These are phyloP conservation scores for Sebastes hubbsi DNA, from an alignment of 2,797 vertebrate genomes.

Conservation along the genomic window DNA sequence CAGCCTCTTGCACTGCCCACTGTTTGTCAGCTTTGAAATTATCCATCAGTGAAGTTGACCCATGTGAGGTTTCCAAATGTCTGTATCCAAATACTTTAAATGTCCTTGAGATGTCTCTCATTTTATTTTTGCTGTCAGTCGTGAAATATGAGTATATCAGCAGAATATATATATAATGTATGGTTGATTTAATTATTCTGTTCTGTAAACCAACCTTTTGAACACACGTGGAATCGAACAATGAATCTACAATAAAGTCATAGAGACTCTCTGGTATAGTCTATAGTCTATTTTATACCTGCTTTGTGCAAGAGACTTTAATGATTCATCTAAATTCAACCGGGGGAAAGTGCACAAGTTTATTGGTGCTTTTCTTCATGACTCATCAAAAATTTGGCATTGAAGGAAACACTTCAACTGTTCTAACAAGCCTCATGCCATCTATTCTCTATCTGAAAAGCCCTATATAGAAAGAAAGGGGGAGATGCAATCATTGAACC, in stretches of 20 bases:
- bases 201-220: background rate
- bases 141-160: background rate
- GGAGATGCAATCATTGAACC: slow-evolving; percentile 4
- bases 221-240: background rate
- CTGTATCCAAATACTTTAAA: background rate
- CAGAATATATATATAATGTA: background rate
- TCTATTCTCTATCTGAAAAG: background rate
- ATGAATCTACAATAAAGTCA: background rate
- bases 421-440: background rate
- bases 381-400: background rate
- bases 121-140: background rate
- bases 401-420: background rate
- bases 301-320: background rate
- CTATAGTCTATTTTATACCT: background rate
- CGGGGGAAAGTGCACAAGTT: background rate
- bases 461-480: background rate
- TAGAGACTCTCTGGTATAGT: too few species aligned
- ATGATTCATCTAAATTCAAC: background rate
- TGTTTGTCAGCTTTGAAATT: background rate
- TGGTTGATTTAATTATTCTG: background rate
- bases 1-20: too few species aligned
- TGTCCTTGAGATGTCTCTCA: background rate
- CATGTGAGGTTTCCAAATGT: background rate
- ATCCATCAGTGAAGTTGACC: background rate
- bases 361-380: background rate